Conservation (phyloP, 1,140 invertebrate genomes). For the Nephotettix cincticeps region DNA sequence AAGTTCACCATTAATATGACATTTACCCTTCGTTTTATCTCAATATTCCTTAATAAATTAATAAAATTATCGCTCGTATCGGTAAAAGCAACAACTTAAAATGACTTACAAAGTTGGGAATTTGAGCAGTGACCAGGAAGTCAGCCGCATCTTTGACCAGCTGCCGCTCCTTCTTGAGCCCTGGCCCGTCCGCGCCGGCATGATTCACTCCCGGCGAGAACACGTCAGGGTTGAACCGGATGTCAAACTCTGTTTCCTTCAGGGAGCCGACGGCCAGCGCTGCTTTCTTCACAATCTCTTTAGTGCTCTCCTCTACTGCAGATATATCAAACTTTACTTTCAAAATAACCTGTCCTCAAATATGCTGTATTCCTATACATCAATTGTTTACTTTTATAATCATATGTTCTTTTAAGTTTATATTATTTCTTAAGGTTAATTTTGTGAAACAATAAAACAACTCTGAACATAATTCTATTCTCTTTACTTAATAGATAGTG, state of each 20-base stretch:
- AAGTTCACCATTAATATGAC: no score
- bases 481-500: no score
- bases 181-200: constrained; percentile 62
- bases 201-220: constrained; percentile 93
- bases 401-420: no score
- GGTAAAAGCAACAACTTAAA: not conserved
- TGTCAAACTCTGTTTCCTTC: constrained; percentile 92
- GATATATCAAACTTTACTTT: no score
- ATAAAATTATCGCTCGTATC: no score
- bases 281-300: constrained; percentile 86
- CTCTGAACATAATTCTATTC: no score
- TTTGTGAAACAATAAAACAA: no score
- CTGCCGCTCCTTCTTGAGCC: constrained; percentile 79
- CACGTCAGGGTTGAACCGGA: constrained; percentile 98
- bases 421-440: no score
- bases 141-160: constrained; percentile 93
- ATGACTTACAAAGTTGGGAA: constrained; percentile 85
- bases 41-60: no score
- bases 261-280: constrained; percentile 88
- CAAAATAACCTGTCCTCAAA: not conserved
- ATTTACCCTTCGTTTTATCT: no score
- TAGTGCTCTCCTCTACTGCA: constrained; percentile 79
- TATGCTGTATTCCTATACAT: not conserved
- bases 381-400: no score
- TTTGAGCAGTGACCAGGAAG: constrained; percentile 89